Evolutionary conservation across 2,113 vertebrate genomes (phyloP).

Genomic region (Emydocephalus ijimae): DNA sequence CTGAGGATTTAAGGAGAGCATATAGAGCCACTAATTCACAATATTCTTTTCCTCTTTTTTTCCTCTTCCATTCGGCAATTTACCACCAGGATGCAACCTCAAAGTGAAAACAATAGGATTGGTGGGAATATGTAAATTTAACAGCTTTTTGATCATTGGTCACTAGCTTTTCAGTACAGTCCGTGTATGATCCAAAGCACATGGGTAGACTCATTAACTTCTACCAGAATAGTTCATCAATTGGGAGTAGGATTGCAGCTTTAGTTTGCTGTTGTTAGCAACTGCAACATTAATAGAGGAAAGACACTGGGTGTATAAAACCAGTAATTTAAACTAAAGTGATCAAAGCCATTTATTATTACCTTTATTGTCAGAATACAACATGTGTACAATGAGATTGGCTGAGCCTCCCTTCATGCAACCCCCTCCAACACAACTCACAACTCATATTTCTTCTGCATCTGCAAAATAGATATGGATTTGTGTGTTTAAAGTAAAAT

Average conservation of each 20-base stretch:
- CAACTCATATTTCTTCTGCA: background rate
- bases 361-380: too few relatives aligned
- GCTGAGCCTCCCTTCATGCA: too few relatives aligned
- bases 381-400: too few relatives aligned
- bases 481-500: constrained; percentile 24
- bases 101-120: background rate
- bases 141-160: background rate
- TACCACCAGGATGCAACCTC: background rate
- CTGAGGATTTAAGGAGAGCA: background rate
- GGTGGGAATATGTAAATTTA: background rate
- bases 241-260: background rate
- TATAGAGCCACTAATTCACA: background rate
- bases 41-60: background rate
- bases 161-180: background rate
- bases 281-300: background rate
- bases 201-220: background rate
- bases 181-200: background rate
- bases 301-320: background rate
- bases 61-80: background rate
- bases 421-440: too few relatives aligned
- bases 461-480: background rate
- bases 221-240: background rate
- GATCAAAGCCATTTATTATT: background rate
- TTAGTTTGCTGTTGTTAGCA: background rate
- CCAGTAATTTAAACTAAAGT: background rate